These are phyloP conservation scores for Drosophila yooni DNA, from an alignment of 2,888 invertebrate genomes.

Conservation along the genomic window DNA sequence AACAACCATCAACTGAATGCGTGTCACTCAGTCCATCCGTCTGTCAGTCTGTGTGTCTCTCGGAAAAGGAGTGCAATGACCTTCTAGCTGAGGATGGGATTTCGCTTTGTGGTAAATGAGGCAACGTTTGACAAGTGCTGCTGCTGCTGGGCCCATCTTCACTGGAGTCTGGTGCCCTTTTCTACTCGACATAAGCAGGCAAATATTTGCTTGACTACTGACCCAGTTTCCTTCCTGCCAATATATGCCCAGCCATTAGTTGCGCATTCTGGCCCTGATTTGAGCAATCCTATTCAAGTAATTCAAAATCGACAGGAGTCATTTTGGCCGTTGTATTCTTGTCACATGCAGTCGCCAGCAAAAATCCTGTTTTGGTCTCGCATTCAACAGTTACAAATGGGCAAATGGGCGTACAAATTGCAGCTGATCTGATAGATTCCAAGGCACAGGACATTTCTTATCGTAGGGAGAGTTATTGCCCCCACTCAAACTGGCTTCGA, in stretches of 20 bases:
- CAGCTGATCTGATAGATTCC: conserved; percentile 61
- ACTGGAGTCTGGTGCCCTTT: neutral
- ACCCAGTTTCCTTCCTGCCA: conserved; percentile 3
- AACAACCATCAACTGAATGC: conserved; percentile 41
- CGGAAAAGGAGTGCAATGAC: conserved; percentile 54
- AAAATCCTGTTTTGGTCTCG: conserved; percentile 8
- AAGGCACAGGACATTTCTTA: conserved; percentile 41
- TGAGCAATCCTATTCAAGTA: neutral
- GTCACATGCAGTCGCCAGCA: conserved; percentile 20
- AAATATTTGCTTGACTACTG: conserved; percentile 3
- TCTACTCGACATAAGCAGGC: neutral
- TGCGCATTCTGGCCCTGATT: neutral
- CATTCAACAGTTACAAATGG: conserved; percentile 72
- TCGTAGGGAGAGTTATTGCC: conserved; percentile 1
- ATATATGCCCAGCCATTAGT: conserved; percentile 4
- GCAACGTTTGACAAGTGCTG: conserved; percentile 20
- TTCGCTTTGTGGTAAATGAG: conserved; percentile 29
- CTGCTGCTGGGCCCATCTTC: neutral
- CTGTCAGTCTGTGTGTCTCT: conserved; percentile 10
- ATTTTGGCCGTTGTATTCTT: conserved; percentile 2
- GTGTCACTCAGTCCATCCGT: conserved; percentile 40
- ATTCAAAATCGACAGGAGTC: neutral
- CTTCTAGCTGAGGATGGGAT: conserved; percentile 40
- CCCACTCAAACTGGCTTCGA: neutral
- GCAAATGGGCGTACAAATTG: conserved; percentile 51